Base-by-base conservation (phyloP, 2,888 invertebrate species). In the Calameuta filiformis region DNA sequence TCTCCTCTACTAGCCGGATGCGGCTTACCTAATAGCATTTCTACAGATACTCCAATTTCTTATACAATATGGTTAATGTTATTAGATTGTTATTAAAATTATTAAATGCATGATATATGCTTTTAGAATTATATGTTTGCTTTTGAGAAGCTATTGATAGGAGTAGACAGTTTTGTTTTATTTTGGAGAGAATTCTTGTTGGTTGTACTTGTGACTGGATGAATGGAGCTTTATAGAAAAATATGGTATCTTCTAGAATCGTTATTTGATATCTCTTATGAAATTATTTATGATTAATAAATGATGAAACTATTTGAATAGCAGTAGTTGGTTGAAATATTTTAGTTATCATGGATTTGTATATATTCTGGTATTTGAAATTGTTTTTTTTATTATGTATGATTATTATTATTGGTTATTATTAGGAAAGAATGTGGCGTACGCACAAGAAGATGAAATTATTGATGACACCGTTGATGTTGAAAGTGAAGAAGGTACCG, bases 371-470 rank as follows among this genome's bases (percentile, higher is more conserved):
- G 9, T 12, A 71, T 31, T 33, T 11, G 15, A 23, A 33, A 34
- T 71, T 71, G 71, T 71, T 71, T 71, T 71, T 4, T 12, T 71
- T 71, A 30, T 34, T 34, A 34, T 31, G 3, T 31, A 34, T 71
- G 31, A 71, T 56, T 73, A 37, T 69, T 73, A 56, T 68, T 83
- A 75, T 79, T 68, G 30, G 77, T 73, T 79, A 81, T 76, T 40
- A 83, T 90, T 88, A 77, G 94, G 93, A 88, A 93, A 92, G 86
- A 93, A 94, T 83, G 93, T 94, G 73, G 95, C 94, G 0, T 94
- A 93, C 15, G 94, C 93, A 77, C 93, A 94, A 86, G 94, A 93
- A 73, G 94, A 94, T 81, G 92, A 93, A 73, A 92, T 91, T 35
- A 90, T 91, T 23, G 93, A 94, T 73, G 93, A 93, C 76, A 88